These are phyloP conservation scores for Bucco capensis DNA, from an alignment of 2,113 vertebrate species.

Conservation along the genomic window DNA sequence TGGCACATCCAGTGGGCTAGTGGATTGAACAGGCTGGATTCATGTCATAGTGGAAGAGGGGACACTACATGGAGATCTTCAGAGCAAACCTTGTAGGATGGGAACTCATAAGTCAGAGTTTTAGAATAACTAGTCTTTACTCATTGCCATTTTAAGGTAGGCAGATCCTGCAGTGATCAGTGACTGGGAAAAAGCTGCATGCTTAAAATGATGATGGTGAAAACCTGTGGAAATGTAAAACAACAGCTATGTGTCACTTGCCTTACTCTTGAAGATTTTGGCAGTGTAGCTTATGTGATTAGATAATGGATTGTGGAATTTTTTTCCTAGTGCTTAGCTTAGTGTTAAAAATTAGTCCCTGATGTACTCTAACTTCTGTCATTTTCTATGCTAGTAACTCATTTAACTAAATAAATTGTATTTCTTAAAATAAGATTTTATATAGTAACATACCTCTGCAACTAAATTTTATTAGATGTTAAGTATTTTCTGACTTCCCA, in stretches of 20 bases:
- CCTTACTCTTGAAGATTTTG: not conserved
- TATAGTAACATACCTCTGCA: constrained; percentile 25
- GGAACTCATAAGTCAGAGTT: not conserved
- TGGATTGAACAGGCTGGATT: not conserved
- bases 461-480: constrained; percentile 55
- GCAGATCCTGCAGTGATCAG: not conserved
- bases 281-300: not conserved
- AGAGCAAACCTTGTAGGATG: not conserved
- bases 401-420: constrained; percentile 49
- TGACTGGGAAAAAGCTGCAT: not conserved
- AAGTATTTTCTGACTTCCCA: constrained; percentile 36
- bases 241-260: not conserved
- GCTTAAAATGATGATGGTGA: not conserved
- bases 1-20: not conserved
- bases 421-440: constrained; percentile 41
- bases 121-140: not conserved
- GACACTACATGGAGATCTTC: accelerated
- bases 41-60: not conserved
- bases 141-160: not conserved
- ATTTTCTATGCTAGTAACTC: constrained; percentile 36
- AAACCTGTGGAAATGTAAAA: not conserved
- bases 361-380: constrained; percentile 42
- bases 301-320: not conserved
- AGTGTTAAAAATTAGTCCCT: constrained; percentile 21
- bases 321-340: not conserved